Base-by-base conservation (phyloP, 53 echinoderm and acorn worm genomes). In the Zoroaster sp. region DNA sequence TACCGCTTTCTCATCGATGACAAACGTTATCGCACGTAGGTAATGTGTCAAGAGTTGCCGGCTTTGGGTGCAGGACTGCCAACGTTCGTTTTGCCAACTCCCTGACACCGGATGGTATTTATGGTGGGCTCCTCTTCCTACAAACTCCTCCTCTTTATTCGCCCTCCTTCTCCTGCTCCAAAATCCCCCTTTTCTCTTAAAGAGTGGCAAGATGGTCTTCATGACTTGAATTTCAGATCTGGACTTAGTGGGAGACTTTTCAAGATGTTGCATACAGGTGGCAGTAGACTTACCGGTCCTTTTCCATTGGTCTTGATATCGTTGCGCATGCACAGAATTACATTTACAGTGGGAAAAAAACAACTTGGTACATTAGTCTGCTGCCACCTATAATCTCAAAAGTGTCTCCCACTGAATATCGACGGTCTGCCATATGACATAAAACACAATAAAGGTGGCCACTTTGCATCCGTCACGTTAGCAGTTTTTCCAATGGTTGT, bases 31-130 rank as follows among this genome's bases (percentile, higher is more conserved):
- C 69, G 10, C 36, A 45, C 40, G 66, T 83, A 83, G 83, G 83
- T 83, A 83, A 83, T 71, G 83, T 83, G 83, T 70, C 83, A 66
- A 69, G 83, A 47, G 31, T 83, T 15, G 83, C 83, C 23, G 83
- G 83, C 83, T 83, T 70, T 83, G 83, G 83, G 70, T 83, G 83
- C 83, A 69, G 83, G 83, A 83, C 83, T 36, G 70, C 83, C 83
- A 83, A 83, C 83, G 83, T 83, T 71, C 83, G 71, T 21, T 83
- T 83, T 83, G 83, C 83, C 70, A 83, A 83, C 83, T 40, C 69
- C 35, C 47, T 83, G 70, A 45, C 83, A 36, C 71, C 83, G 44
- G 83, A 83, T 70, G 83, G 70, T 83, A 35, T 83, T 42, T 71
- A 83, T 83, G 83, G 83, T 83, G 83, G 83, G 83, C 83, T 59